Evolutionary conservation across 2,888 invertebrate species (phyloP), one percentile per base, ranked within the genome.

Genomic region (Sipha maydis): DNA sequence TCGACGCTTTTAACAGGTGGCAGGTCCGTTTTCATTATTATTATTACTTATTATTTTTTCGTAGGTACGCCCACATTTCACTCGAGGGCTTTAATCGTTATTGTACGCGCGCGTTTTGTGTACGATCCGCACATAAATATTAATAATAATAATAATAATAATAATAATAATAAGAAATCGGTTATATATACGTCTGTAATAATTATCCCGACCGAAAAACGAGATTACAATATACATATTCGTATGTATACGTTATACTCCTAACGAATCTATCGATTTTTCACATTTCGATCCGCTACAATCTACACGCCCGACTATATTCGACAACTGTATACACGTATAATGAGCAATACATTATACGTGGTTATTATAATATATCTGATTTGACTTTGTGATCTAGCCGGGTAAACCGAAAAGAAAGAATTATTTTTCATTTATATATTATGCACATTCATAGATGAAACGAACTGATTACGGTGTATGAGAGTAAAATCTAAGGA

Each of bases 1-100:
- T 77, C 76, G 67, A 85, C 19, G 28, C n/a, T 41, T 28, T 69
- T n/a, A 85, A 85, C 85, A 85, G 85, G 85, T 85, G 85, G 85
- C 85, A 69, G 48, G 85, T 77, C 77, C 76, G 84, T 76, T 84
- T 67, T 77, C 31, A 69, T 85, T 83, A 82, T 80, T 71, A 71
- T 71, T 71, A 69, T 67, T 67, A 56, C n/a, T 84, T 84, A 41
- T 75, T 67, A 67, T 21, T 71, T 28, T 76, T 41, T 56, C 28
- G 38, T 28, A 67, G 67, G 67, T 75, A 77, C 85, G 85, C 85
- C 85, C 77, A 78, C 85, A 54, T 54, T 69, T 78, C 69, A 78
- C 85, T 54, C 78, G 85, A 69, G 77, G 85, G 85, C 77, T 69
- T 73, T 54, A 82, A 84, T 76, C 76, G 54, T 79, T 56, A 21